phyloP scores from a whole-genome alignment of 2,888 invertebrate species.

The Itoplectis maculator region DNA sequence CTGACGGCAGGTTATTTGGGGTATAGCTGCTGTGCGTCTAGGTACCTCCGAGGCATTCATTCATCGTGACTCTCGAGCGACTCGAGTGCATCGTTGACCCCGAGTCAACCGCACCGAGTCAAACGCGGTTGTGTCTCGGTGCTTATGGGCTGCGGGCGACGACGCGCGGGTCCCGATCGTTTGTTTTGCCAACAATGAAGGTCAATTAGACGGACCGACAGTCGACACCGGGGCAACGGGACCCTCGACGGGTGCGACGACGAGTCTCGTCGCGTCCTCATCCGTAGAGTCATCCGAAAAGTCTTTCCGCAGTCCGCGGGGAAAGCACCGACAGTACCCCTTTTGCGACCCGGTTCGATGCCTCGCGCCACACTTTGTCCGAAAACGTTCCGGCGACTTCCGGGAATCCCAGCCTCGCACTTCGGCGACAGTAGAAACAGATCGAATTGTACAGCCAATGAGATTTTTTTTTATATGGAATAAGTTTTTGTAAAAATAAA shows the following conservation, averaged over 20 bases:
- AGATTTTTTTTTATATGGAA: neutral
- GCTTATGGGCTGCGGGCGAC: constrained; percentile 52
- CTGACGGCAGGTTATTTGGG: constrained; percentile 32
- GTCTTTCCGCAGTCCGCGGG: constrained; percentile 3
- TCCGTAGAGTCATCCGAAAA: constrained; percentile 36
- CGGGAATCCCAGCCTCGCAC: constrained; percentile 9
- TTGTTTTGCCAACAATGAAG: constrained; percentile 79
- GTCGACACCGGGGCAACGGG: no score
- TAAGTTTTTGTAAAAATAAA: no score
- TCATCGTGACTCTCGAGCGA: constrained; percentile 33
- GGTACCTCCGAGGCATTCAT: constrained; percentile 38
- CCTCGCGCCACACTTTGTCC: neutral
- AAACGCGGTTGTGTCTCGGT: constrained; percentile 41
- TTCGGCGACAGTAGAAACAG: constrained; percentile 1
- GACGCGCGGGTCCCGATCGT: constrained; percentile 44
- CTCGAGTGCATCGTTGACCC: constrained; percentile 22
- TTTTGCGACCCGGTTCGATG: constrained; percentile 10
- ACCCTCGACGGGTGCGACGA: constrained; percentile 43
- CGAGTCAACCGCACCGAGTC: no score
- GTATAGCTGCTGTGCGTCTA: constrained; percentile 34
- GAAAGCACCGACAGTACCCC: constrained; percentile 30
- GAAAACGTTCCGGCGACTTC: constrained; percentile 24
- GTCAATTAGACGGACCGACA: constrained; percentile 71
- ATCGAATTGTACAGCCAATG: neutral
- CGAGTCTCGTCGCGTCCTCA: constrained; percentile 39